These are phyloP conservation scores for Synanthedon myopaeformis DNA, from an alignment of 2,888 invertebrate species.

Conservation along the genomic window DNA sequence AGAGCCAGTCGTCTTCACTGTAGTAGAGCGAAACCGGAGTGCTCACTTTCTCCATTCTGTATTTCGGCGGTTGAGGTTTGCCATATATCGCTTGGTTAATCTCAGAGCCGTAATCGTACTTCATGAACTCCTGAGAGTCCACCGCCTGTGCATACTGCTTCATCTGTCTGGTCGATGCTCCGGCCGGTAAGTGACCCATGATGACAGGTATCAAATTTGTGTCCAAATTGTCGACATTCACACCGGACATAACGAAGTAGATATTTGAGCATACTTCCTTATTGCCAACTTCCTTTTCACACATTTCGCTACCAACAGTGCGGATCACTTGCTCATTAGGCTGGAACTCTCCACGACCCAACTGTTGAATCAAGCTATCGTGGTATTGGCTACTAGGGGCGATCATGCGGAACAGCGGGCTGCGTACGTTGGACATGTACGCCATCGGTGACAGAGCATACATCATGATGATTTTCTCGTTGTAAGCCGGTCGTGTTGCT, in stretches of 20 bases:
- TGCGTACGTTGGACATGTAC: constrained; percentile 49
- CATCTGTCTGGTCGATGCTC: constrained; percentile 64
- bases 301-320: constrained; percentile 43
- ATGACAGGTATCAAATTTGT: constrained; percentile 63
- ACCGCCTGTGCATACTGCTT: constrained; percentile 69
- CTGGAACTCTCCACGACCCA: constrained; percentile 40
- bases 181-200: constrained; percentile 66
- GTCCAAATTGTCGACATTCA: constrained; percentile 59
- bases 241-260: constrained; percentile 73
- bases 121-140: constrained; percentile 39
- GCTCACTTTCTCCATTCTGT: constrained; percentile 43
- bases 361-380: constrained; percentile 22
- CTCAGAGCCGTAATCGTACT: constrained; percentile 44
- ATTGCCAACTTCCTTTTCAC: constrained; percentile 38
- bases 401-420: constrained; percentile 52
- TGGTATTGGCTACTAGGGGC: constrained; percentile 38
- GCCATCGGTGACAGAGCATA: constrained; percentile 54
- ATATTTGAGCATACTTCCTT: constrained; percentile 71
- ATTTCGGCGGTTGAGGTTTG: constrained; percentile 35
- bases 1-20: constrained; percentile 75
- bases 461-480: constrained; percentile 48
- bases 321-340: constrained; percentile 33
- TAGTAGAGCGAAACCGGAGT: constrained; percentile 51
- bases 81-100: constrained; percentile 51
- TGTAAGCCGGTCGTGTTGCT: constrained; percentile 41